Evolutionary conservation across 2,113 vertebrate species (phyloP).

Genomic region (Thamnophis sirtalis): DNA sequence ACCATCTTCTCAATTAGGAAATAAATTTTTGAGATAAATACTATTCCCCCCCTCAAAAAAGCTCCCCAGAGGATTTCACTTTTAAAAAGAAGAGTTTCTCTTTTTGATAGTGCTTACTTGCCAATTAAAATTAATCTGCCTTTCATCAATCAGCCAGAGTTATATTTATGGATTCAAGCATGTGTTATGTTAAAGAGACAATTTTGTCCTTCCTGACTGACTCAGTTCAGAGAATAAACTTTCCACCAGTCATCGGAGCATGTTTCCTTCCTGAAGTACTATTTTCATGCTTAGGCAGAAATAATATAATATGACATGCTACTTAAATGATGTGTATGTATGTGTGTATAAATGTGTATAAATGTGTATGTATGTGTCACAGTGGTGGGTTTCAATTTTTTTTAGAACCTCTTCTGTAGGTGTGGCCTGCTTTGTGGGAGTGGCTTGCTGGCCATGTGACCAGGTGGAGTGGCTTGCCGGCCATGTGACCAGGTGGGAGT

Average conservation of each 20-base stretch:
- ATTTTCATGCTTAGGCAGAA: neutral
- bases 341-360: too few species aligned
- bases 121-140: neutral
- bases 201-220: neutral
- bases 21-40: neutral
- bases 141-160: neutral
- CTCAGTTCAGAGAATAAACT: neutral
- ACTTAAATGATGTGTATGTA: neutral
- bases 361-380: too few species aligned
- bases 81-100: neutral
- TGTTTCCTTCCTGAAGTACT: slow-evolving; percentile 7
- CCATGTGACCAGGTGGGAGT: too few species aligned
- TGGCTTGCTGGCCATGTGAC: too few species aligned
- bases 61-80: neutral
- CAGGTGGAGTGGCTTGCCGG: too few species aligned
- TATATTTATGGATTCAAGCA: neutral
- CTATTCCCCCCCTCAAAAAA: neutral
- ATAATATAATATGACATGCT: neutral
- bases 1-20: neutral
- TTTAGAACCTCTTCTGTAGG: too few species aligned
- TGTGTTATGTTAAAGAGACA: neutral
- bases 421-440: too few species aligned
- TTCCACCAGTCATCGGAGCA: neutral
- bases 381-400: too few species aligned
- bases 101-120: neutral